These are phyloP conservation scores for Sisyra nigra DNA, from an alignment of 2,888 invertebrate species.

Conservation along the genomic window DNA sequence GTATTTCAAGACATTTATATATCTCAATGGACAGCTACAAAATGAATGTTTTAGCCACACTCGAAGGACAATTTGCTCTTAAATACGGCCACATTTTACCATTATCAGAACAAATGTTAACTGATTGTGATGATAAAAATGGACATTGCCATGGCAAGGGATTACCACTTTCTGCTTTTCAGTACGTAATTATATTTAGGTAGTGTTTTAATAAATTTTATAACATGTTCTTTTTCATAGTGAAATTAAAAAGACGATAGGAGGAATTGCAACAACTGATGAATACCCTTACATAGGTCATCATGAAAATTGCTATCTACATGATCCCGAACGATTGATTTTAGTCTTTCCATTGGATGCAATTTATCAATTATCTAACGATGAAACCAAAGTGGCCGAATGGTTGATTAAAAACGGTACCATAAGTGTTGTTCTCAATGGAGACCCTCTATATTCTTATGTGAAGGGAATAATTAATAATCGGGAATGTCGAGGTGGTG, in stretches of 20 bases:
- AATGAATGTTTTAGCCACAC: slow-evolving; percentile 39
- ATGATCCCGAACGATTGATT: slow-evolving; percentile 23
- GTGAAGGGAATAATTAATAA: no score
- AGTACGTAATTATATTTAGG: slow-evolving; percentile 28
- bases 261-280: slow-evolving; percentile 75
- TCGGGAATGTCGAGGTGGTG: no score
- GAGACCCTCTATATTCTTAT: no score
- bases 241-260: slow-evolving; percentile 30
- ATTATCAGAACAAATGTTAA: slow-evolving; percentile 86
- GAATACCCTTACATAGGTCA: slow-evolving; percentile 86
- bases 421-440: no score
- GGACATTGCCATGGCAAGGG: slow-evolving; percentile 79
- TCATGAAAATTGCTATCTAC: slow-evolving; percentile 64
- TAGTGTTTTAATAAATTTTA: no score
- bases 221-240: no score
- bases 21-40: no score
- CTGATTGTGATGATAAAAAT: slow-evolving; percentile 89
- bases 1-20: no score
- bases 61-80: slow-evolving; percentile 87
- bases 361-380: no score
- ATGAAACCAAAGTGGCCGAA: no score
- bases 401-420: no score
- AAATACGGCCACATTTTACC: slow-evolving; percentile 60
- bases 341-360: no score
- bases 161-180: slow-evolving; percentile 69